Base-by-base conservation (phyloP, 2,888 invertebrate genomes). In the Diaprepes abbreviatus region DNA sequence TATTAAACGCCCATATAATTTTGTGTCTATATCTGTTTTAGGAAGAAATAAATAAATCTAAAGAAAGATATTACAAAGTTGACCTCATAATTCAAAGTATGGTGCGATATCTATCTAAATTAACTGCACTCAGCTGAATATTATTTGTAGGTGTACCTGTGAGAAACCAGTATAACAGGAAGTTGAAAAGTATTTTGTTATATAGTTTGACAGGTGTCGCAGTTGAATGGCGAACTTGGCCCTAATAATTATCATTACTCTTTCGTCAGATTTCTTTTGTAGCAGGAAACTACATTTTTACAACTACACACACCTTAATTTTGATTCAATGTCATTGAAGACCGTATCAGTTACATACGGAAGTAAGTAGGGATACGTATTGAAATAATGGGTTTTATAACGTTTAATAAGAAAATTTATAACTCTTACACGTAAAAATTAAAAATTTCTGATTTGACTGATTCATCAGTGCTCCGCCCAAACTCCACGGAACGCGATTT, bases 161-260 rank as follows among this genome's bases (percentile, higher is more conserved):
- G 57, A 60, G 48, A 57, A 40, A 66, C 66, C 31, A 48, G 57
- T 24, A 10, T 31, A 59, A 17, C 59, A 59, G 59, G 59, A 59
- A 59, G 43, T 31, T 16, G 14, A 9, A 21, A 59, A 28, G 43
- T 33, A 45, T 40, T 31, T 31, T 14, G 28, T 59, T 43, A 31
- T 28, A 24, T 31, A 33, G 12, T 31, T 31, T 59, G 59, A 43
- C 59, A 59, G 59, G 59, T 59, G 59, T 4, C 43, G 28, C 59
- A 17, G 33, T 33, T 33, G 31, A 28, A 17, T 59, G 17, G 28
- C 24, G 33, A 59, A 59, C 59, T 59, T 59, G 59, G 28, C 59
- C 28, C 45, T 59, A 45, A 43, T 59, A 59, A 59, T 59, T n/a
- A 2, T 21, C 40, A 24, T 19, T 14, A 38, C 9, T 50, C 14